phyloP scores from a whole-genome alignment of 2,888 invertebrate species.

The Asteroscopus sphinx region DNA sequence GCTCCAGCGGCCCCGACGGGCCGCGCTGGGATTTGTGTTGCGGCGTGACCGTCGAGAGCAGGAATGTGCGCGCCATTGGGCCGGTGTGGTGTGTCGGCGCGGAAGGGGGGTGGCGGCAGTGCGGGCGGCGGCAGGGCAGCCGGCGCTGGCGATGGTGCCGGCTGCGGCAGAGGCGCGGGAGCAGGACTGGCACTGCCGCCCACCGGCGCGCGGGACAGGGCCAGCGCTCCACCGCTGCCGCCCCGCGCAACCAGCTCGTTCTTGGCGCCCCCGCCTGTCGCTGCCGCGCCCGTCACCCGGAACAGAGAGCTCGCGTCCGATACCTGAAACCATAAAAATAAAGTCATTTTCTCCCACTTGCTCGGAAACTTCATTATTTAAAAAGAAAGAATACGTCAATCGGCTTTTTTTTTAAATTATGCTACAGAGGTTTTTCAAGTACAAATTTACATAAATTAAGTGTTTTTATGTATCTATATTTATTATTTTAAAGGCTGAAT shows the following conservation, averaged over 20 bases:
- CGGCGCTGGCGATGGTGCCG: constrained; percentile 93
- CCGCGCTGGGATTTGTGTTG: constrained; percentile 83
- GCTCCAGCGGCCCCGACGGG: constrained; percentile 83
- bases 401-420: too few relatives aligned
- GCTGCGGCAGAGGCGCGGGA: constrained; percentile 92
- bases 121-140: constrained; percentile 92
- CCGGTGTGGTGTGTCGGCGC: constrained; percentile 84
- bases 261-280: constrained; percentile 91
- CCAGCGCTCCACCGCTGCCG: constrained; percentile 91
- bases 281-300: constrained; percentile 87
- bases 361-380: too few relatives aligned
- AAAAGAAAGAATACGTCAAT: too few relatives aligned
- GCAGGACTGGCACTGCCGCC: constrained; percentile 91
- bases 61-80: constrained; percentile 84
- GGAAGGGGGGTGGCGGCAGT: constrained; percentile 91
- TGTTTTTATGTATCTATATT: too few relatives aligned
- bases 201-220: constrained; percentile 90
- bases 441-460: too few relatives aligned
- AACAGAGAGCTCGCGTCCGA: constrained; percentile 85
- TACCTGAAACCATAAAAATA: constrained; percentile 69
- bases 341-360: too few relatives aligned
- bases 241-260: constrained; percentile 91
- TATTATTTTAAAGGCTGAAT: too few relatives aligned
- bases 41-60: constrained; percentile 82
- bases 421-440: too few relatives aligned